Conservation (phyloP, 2,113 vertebrate genomes). For the Podocnemis expansa region DNA sequence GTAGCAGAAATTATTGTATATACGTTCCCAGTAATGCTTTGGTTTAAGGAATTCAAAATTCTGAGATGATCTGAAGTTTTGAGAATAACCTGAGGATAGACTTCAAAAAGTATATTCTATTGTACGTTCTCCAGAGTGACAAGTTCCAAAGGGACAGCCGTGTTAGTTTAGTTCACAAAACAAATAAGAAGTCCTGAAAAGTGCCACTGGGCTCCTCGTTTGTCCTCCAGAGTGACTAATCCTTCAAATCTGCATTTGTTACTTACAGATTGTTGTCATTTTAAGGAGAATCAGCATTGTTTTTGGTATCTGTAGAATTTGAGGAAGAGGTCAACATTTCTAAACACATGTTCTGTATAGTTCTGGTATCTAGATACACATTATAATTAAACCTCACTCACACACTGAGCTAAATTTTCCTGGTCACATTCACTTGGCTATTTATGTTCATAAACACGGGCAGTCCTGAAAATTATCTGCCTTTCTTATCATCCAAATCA, state of each 20-base stretch:
- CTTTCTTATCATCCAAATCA: background rate
- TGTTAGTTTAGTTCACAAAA: no score
- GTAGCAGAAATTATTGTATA: background rate
- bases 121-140: background rate
- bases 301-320: background rate
- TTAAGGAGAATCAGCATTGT: background rate
- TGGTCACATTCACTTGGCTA: fast-evolving
- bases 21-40: background rate
- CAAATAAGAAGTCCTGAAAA: no score
- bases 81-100: background rate
- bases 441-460: background rate
- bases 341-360: background rate
- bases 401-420: background rate
- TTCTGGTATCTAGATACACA: background rate
- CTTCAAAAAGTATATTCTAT: background rate
- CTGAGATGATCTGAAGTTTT: background rate
- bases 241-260: background rate
- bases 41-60: background rate
- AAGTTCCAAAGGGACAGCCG: no score
- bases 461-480: background rate
- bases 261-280: background rate
- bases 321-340: background rate
- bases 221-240: background rate
- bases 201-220: no score
- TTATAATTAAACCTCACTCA: background rate